A percentile compares a stretch with the other conserved stretches of the same genome.
These are phyloP conservation scores for Sarcophaga variegata DNA, from an alignment of 2,888 invertebrate species.

Conservation along the genomic window DNA sequence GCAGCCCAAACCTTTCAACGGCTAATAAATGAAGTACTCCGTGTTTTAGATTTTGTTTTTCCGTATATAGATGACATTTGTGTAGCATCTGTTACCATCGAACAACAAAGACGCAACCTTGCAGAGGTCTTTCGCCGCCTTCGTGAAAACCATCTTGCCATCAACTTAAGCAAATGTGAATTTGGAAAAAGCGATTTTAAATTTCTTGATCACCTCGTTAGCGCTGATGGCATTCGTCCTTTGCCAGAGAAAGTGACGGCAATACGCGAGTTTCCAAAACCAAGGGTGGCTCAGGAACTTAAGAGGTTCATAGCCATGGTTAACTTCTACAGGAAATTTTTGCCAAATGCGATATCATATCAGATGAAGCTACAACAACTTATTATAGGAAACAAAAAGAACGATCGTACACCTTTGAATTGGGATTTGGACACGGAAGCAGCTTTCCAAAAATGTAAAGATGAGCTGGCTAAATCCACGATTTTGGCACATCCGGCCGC, in stretches of 20 bases:
- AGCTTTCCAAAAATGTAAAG: constrained; percentile 35
- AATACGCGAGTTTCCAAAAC: constrained; percentile 2
- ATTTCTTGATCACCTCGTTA: not conserved
- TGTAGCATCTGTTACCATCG: not conserved
- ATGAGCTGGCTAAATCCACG: not conserved
- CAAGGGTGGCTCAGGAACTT: constrained; percentile 48
- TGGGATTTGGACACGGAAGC: constrained; percentile 50
- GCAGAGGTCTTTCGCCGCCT: constrained; percentile 12
- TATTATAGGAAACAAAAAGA: constrained; percentile 35
- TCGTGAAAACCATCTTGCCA: not conserved
- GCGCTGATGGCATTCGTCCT: constrained; percentile 1
- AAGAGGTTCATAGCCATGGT: constrained; percentile 67
- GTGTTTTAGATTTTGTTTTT: constrained; percentile 32
- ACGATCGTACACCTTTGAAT: constrained; percentile 34
- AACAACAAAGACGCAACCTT: not conserved
- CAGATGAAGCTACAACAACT: not conserved
- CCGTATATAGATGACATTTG: constrained; percentile 36
- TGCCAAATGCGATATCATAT: not conserved
- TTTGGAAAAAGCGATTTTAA: not conserved
- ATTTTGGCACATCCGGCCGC: not conserved
- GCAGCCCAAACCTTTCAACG: constrained; percentile 58
- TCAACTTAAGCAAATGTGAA: not conserved
- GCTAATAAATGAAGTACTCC: constrained; percentile 58
- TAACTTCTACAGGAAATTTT: constrained; percentile 66
- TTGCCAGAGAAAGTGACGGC: constrained; percentile 6